These are phyloP conservation scores for Pheosia tremula DNA, from an alignment of 2,888 invertebrate species.

Conservation along the genomic window DNA sequence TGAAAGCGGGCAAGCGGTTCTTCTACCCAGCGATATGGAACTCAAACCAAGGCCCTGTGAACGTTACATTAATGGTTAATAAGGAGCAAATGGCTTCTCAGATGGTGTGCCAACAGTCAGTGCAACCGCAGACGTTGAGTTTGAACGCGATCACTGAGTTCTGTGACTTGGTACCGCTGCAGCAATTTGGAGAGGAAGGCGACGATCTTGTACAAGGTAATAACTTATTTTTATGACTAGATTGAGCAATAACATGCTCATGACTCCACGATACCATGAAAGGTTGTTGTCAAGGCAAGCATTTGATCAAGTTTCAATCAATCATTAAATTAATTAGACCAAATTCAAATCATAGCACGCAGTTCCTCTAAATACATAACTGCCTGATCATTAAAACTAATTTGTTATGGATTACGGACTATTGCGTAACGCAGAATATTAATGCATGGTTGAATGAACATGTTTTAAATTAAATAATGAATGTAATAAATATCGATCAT, in stretches of 20 bases:
- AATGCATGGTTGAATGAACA: too few species aligned
- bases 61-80: slow-evolving; percentile 87
- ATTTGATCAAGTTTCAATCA: background rate
- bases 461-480: background rate
- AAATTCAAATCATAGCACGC: slow-evolving; percentile 20
- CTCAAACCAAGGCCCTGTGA: slow-evolving; percentile 85
- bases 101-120: slow-evolving; percentile 85
- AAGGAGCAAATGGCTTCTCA: slow-evolving; percentile 86
- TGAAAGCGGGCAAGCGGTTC: slow-evolving; percentile 88
- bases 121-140: slow-evolving; percentile 86
- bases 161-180: slow-evolving; percentile 89
- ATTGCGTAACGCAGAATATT: slow-evolving; percentile 25
- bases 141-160: slow-evolving; percentile 92
- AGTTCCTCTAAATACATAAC: slow-evolving; percentile 34
- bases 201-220: slow-evolving; percentile 88
- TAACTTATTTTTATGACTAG: background rate
- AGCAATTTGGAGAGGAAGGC: slow-evolving; percentile 86
- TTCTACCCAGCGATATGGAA: slow-evolving; percentile 92
- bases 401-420: slow-evolving; percentile 15
- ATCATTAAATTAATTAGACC: slow-evolving; percentile 15
- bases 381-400: slow-evolving; percentile 25
- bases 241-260: too few species aligned
- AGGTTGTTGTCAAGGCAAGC: background rate
- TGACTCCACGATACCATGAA: too few species aligned
- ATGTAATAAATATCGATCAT: background rate